Conservation (phyloP, 2,888 invertebrate species). For the Mesorhabditis spiculigera region DNA sequence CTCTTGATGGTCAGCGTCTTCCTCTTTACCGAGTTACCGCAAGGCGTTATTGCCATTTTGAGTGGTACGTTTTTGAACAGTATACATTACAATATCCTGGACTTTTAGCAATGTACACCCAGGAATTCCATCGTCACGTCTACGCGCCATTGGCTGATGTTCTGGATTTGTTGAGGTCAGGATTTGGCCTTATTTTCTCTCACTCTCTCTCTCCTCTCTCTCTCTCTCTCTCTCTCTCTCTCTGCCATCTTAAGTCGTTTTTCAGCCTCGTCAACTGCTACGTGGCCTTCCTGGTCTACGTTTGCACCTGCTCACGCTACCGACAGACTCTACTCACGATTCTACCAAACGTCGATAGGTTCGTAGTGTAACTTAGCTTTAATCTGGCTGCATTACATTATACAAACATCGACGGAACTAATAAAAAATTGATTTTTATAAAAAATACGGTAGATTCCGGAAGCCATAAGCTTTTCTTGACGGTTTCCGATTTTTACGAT, state of each 20-base stretch:
- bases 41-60: conserved; percentile 45
- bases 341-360: conserved; percentile 17
- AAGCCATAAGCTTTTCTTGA: too few relatives aligned
- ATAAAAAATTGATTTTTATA: too few relatives aligned
- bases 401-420: too few relatives aligned
- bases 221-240: not conserved
- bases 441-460: too few relatives aligned
- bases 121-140: conserved; percentile 42
- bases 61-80: conserved; percentile 24
- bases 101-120: conserved; percentile 38
- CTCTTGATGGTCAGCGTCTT: conserved; percentile 76
- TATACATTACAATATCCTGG: not conserved
- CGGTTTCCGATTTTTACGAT: too few relatives aligned
- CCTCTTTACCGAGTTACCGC: conserved; percentile 73
- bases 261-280: conserved; percentile 41
- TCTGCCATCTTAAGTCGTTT: not conserved
- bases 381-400: too few relatives aligned
- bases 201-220: not conserved
- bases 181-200: not conserved
- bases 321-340: conserved; percentile 33
- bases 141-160: conserved; percentile 40
- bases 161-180: conserved; percentile 33
- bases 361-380: not conserved
- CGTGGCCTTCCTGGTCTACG: conserved; percentile 44
- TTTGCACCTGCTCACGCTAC: conserved; percentile 38